Percentiles rank a stretch among this genome's conserved stretches.
These are phyloP conservation scores for Sebastes minor DNA, from an alignment of 2,797 vertebrate genomes.

Conservation along the genomic window DNA sequence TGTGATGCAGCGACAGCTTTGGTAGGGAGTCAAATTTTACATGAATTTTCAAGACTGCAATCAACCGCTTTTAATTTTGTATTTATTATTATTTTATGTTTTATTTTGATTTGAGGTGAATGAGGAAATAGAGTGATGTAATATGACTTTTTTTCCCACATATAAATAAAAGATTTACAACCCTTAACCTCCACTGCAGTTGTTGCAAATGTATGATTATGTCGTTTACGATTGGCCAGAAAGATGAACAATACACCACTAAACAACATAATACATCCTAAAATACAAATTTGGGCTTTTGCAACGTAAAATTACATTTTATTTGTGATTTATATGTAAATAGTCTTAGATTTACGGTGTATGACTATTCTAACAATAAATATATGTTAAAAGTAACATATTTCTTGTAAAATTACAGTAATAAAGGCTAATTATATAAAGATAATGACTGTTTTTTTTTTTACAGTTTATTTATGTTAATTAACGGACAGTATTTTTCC, in stretches of 20 bases:
- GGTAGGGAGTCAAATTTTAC: slow-evolving; percentile 20
- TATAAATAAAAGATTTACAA: not conserved
- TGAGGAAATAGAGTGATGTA: too few relatives aligned
- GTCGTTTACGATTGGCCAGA: not conserved
- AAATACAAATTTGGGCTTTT: not conserved
- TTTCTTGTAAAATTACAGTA: too few relatives aligned
- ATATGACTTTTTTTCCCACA: too few relatives aligned
- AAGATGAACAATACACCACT: not conserved
- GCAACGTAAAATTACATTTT: too few relatives aligned
- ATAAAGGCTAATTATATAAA: too few relatives aligned
- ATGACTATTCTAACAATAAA: too few relatives aligned
- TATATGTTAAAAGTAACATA: too few relatives aligned
- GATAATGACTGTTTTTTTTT: too few relatives aligned
- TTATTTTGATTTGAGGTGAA: slow-evolving; percentile 67
- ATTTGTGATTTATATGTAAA: too few relatives aligned
- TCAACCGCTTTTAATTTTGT: slow-evolving; percentile 83
- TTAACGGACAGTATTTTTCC: too few relatives aligned
- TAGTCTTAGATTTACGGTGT: too few relatives aligned
- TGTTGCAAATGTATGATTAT: not conserved
- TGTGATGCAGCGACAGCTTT: slow-evolving; percentile 25
- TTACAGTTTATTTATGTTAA: too few relatives aligned
- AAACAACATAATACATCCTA: not conserved
- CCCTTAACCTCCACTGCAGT: not conserved
- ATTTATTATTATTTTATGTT: slow-evolving; percentile 83
- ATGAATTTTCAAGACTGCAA: slow-evolving; percentile 79